Evolutionary conservation across 2,888 invertebrate genomes (phyloP).

Genomic region (Zygothrica quintamaculata): DNA sequence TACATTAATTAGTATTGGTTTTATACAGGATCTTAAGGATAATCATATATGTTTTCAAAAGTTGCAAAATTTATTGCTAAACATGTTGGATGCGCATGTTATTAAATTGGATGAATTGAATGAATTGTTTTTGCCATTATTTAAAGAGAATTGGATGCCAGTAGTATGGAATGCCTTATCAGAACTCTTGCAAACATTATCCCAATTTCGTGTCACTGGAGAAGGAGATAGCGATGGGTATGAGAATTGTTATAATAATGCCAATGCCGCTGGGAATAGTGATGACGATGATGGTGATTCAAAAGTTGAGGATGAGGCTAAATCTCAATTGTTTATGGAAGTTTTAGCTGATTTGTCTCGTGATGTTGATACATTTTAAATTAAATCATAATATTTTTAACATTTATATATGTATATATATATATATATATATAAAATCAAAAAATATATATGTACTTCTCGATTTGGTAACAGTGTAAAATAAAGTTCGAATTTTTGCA

Average conservation of each 20-base stretch:
- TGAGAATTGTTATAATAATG: too few species aligned
- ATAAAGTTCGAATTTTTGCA: conserved; percentile 54
- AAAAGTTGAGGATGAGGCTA: conserved; percentile 67
- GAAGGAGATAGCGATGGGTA: too few species aligned
- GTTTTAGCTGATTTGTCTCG: conserved; percentile 83
- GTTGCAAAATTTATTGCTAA: conserved; percentile 84
- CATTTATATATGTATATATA: conserved; percentile 21
- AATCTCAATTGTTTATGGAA: conserved; percentile 84
- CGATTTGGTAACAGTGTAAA: conserved; percentile 43
- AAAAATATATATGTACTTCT: conserved; percentile 8
- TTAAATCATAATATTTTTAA: conserved; percentile 36
- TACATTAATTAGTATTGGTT: conserved; percentile 69
- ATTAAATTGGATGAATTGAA: conserved; percentile 87
- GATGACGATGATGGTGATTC: conserved; percentile 4
- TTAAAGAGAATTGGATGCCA: conserved; percentile 88
- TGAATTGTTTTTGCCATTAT: conserved; percentile 88
- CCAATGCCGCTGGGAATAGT: too few species aligned
- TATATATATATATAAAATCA: too few species aligned
- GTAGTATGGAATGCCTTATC: conserved; percentile 73
- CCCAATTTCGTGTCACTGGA: conserved; percentile 38
- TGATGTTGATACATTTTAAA: conserved; percentile 80
- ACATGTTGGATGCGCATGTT: conserved; percentile 86
- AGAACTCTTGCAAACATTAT: conserved; percentile 67
- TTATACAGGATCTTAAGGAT: conserved; percentile 66
- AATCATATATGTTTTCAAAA: conserved; percentile 83